Percentiles rank a stretch among this genome's conserved stretches.
Evolutionary conservation across 2,888 invertebrate species (phyloP).

Genomic region (Rhimphoctona megacephalus): DNA sequence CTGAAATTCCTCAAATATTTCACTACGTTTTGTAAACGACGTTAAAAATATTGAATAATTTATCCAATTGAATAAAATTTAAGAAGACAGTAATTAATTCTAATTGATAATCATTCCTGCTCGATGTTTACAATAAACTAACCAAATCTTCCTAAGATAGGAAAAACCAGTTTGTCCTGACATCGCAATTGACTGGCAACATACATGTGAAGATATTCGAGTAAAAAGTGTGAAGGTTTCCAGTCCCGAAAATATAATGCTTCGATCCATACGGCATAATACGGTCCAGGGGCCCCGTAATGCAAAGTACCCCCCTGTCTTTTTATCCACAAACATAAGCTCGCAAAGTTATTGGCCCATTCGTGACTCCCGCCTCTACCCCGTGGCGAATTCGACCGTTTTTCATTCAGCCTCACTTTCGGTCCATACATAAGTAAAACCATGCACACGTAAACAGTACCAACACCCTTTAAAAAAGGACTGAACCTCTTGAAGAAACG

Average conservation of each 20-base stretch:
- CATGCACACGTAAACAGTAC: not conserved
- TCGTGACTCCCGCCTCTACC: constrained; percentile 79
- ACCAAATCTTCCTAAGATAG: not conserved
- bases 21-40: no score
- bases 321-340: constrained; percentile 78
- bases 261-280: constrained; percentile 46
- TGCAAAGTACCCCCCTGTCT: constrained; percentile 78
- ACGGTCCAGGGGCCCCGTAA: constrained; percentile 69
- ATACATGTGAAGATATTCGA: not conserved
- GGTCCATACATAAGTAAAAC: not conserved
- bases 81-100: not conserved
- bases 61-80: not conserved
- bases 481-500: constrained; percentile 10
- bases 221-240: constrained; percentile 11
- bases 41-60: not conserved
- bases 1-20: no score
- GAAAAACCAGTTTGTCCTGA: not conserved
- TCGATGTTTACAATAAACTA: not conserved
- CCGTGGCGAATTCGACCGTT: constrained; percentile 75
- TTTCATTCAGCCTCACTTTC: constrained; percentile 73
- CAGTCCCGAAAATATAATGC: constrained; percentile 53
- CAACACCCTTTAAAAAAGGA: constrained; percentile 21
- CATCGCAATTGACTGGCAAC: not conserved
- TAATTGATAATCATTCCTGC: not conserved
- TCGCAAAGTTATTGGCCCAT: constrained; percentile 81